Conservation (phyloP, 2,113 vertebrate genomes). For the Turdus rufiventris region DNA sequence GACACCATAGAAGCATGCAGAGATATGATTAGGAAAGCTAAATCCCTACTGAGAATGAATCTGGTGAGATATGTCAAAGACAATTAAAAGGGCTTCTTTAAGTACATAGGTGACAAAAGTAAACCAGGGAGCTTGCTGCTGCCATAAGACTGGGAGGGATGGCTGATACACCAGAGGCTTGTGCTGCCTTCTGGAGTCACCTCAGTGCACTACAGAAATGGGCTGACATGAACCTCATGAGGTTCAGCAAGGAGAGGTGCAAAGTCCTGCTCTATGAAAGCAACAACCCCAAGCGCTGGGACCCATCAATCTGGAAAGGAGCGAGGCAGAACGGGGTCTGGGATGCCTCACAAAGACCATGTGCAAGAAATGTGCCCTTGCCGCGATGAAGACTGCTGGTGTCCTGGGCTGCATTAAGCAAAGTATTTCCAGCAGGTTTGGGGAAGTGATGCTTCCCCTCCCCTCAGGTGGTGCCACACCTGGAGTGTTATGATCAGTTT, state of each 20-base stretch:
- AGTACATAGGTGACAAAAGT: neutral
- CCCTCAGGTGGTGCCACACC: neutral
- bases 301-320: neutral
- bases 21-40: neutral
- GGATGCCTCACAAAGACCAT: neutral
- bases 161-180: neutral
- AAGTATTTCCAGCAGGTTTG: neutral
- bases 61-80: neutral
- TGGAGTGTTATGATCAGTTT: neutral
- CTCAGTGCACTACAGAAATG: neutral
- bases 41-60: neutral
- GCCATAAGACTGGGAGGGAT: neutral
- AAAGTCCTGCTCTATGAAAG: neutral
- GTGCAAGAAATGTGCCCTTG: neutral
- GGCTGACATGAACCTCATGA: neutral
- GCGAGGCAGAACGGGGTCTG: fast-evolving
- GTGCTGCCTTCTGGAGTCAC: neutral
- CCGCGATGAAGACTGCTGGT: neutral
- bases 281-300: neutral
- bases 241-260: neutral
- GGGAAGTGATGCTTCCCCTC: neutral
- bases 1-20: neutral
- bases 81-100: neutral
- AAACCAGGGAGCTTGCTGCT: neutral
- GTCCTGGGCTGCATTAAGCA: neutral